A percentile compares a stretch with the other conserved stretches of the same genome.
phyloP scores from a whole-genome alignment of 2,888 invertebrate species.

The Drosophila ezoana region DNA sequence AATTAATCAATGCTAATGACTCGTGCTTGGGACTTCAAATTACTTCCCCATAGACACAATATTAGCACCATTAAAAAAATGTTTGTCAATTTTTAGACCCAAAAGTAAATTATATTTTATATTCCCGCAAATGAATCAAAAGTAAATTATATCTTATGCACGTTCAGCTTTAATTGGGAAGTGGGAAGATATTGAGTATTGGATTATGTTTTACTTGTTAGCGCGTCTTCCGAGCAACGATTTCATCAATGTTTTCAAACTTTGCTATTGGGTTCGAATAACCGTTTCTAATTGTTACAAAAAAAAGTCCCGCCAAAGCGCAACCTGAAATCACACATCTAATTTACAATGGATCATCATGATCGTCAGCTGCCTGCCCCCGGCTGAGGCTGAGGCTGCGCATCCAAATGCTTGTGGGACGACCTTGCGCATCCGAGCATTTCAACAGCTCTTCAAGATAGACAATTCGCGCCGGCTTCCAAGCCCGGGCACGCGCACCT shows the following conservation, averaged over 20 bases:
- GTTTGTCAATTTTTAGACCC: background rate
- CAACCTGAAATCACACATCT: constrained; percentile 27
- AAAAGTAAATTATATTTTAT: background rate
- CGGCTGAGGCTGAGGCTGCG: constrained; percentile 27
- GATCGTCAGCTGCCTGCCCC: constrained; percentile 39
- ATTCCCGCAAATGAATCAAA: background rate
- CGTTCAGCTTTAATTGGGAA: too few relatives aligned
- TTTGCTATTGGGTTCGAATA: background rate
- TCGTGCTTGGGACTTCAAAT: background rate
- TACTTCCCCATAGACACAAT: constrained; percentile 20
- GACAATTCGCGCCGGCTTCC: constrained; percentile 56
- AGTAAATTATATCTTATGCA: background rate
- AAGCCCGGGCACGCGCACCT: constrained; percentile 54
- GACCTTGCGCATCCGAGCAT: constrained; percentile 71
- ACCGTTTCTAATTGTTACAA: constrained; percentile 8
- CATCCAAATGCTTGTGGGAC: constrained; percentile 29
- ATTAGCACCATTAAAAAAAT: constrained; percentile 17
- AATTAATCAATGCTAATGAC: constrained; percentile 8
- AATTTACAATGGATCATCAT: constrained; percentile 55
- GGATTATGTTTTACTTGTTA: too few relatives aligned
- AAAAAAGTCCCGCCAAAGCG: constrained; percentile 10
- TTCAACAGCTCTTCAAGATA: constrained; percentile 64
- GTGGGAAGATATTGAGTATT: too few relatives aligned
- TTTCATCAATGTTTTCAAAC: constrained; percentile 6
- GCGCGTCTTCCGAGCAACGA: background rate